Base-by-base conservation (phyloP, 2,797 vertebrate genomes). In the Labroides dimidiatus region DNA sequence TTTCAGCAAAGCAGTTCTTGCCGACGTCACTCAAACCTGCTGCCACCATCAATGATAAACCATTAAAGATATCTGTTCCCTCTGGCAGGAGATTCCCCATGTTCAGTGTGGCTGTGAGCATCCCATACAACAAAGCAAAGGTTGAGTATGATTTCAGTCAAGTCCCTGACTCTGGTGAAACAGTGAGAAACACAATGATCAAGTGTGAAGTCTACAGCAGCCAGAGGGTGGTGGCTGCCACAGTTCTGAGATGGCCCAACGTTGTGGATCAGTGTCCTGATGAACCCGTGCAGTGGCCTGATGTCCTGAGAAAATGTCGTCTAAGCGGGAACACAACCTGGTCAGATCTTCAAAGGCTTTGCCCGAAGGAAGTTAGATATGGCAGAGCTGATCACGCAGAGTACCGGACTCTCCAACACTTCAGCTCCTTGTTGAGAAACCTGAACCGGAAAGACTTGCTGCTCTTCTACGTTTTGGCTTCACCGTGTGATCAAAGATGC, bases 91-190 rank as follows among this genome's bases (percentile, higher is more conserved):
- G 2, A 17, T 0, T 0, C 1, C 58, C 58, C 50, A 80, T 80
- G 73, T 77, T 81, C 56, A 69, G 69, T 33, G 0, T 73, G 73
- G 73, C 69, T 11, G 55, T 72, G 7, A 69, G 45, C 36, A 44
- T 81, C 61, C 69, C 69, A 2, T 52, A 33, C 43, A 16, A 63
- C 44, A 7, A 0, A 0, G 0, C 1, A 1, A 13, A 0, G 0
- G 9, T 7, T 17, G 10, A 0, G 9, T 80, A 47, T 6, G 44
- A 80, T 15, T 0, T 57, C 14, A 37, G 7, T 41, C 0, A 6
- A 51, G 53, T 76, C 49, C 10, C 2, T 10, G 44, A 63, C 6
- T 0, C 4, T 2, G 33, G 13, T 2, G 9, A 8, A 1, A 2
- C 16, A 2, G 58, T 76, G 49, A 48, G 0, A 20, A 0, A 42